phyloP scores from a whole-genome alignment of 2,888 invertebrate genomes.

The Alitta virens region DNA sequence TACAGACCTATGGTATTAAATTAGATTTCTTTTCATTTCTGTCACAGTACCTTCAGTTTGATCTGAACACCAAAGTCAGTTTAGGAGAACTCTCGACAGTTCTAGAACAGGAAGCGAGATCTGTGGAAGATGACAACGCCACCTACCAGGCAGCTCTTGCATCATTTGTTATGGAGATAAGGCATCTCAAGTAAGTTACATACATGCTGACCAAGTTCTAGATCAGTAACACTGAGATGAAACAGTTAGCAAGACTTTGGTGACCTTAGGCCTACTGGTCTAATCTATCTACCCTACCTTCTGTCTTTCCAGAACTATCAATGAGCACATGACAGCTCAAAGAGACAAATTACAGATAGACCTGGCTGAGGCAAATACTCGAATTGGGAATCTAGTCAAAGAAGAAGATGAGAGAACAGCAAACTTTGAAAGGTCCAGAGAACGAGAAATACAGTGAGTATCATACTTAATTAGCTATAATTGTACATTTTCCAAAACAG shows the following conservation, averaged over 20 bases:
- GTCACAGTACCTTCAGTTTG: constrained; percentile 46
- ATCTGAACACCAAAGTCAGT: constrained; percentile 40
- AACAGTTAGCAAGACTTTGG: no score
- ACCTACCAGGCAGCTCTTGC: constrained; percentile 42
- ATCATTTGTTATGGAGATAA: constrained; percentile 45
- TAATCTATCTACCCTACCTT: no score
- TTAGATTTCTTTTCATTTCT: constrained; percentile 3
- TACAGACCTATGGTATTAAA: no score
- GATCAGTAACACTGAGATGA: no score
- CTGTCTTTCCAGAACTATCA: constrained; percentile 1
- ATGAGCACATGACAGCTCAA: constrained; percentile 60
- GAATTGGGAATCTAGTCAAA: constrained; percentile 78
- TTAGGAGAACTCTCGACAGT: constrained; percentile 42
- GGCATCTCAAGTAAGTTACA: constrained; percentile 40
- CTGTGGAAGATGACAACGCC: constrained; percentile 38
- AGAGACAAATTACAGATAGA: constrained; percentile 78
- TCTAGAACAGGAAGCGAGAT: constrained; percentile 42
- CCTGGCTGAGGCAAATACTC: constrained; percentile 77
- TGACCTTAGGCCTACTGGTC: no score
- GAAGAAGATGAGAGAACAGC: constrained; percentile 90
- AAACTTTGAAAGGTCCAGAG: constrained; percentile 74
- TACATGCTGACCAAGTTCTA: background rate
- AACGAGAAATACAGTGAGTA: constrained; percentile 66
- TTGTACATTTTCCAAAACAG: no score
- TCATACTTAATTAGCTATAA: background rate